Base-by-base conservation (phyloP, 2,797 vertebrate species). In the Gadopsis bispinosus region DNA sequence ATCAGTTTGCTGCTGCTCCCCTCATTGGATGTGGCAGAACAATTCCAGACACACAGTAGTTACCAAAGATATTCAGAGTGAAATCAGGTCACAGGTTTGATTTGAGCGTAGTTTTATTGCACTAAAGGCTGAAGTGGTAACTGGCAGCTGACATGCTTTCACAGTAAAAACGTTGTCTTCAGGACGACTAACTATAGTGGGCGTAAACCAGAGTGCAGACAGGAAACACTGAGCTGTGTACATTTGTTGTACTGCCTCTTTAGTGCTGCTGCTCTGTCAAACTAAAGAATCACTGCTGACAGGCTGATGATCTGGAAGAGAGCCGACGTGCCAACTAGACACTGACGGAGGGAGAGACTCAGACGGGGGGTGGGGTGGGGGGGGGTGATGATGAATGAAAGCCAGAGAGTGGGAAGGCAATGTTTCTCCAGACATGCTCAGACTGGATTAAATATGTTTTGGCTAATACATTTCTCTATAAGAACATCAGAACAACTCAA, bases 381-480 rank as follows among this genome's bases (percentile, higher is more conserved):
- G 26, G 14, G 11, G 6, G 8, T 64, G 51, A 63, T 26, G 26
- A 65, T 86, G 72, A 73, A 72, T 77, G 66, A 73, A 79, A 73
- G 62, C 53, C 41, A 63, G 58, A 59, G 63, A 74, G 60, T 29
- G 33, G 48, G 54, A 69, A 77, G 53, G 26, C 70, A 37, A 7
- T 68, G 65, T 70, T 87, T 85, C 69, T 86, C 64, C 83, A 89
- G 87, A 87, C 80, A 53, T 58, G 73, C 68, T 90, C 75, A n/a
- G 62, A 80, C 75, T 26, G 39, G 75, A 73, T 60, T 70, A 69
- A 89, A 89, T 89, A 89, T 91, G 86, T 83, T 93, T 82, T 83
- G 80, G 81, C 81, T 77, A 53, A 71, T 74, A 72, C 64, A 54
- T 85, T 87, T 85, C 73, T 90, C 62, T 62, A 37, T 50, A 75